Evolutionary conservation across 2,113 vertebrate species (phyloP), one percentile per base, ranked within the genome.

Genomic region (Calonectris borealis): DNA sequence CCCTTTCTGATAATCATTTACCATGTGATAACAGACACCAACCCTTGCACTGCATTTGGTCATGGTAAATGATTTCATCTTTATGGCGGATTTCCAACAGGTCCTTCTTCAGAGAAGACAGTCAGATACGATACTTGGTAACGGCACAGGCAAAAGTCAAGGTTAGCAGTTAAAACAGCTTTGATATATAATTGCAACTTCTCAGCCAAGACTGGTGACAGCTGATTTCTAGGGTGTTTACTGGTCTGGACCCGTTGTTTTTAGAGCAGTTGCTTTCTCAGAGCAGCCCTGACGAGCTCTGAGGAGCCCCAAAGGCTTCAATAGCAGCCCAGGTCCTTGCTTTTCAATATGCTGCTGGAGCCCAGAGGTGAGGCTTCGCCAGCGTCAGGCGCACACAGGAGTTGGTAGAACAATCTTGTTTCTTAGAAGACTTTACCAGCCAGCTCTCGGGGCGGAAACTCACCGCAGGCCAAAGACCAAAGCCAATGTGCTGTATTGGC

Each of bases 311-410:
- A 9, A 80, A 69, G 16, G 9, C 54, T 65, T 55, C 54, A 68
- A 0, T 2, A 65, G 34, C 31, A 64, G 40, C 48, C 71, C 12
- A 38, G 38, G 9, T 31, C 73, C 8, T 68, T 88, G 40, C 38
- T 65, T 94, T 66, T 68, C 19, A 15, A 0, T 32, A 9, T 42
- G 61, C 46, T 81, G 34, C 38, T 60, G 64, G 44, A 81, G 8
- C 16, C 21, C 15, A 1, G 21, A 13, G 20, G 34, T 60, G 20
- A 60, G 17, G 10, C 16, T 92, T 65, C 2, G 1, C 51, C 64
- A 54, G 2, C 3, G 2, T 52, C 14, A 31, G 32, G 29, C 0
- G 0, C 40, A n/a, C 18, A 8, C 31, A 12, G 21, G 36, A 65
- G 10, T 5, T 68, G 62, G 13, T 16, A 61, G 34, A 85, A 64